Percentiles rank a stretch among this genome's conserved stretches.
Conservation (phyloP, 2,888 invertebrate genomes). For the Arenicola marina region DNA sequence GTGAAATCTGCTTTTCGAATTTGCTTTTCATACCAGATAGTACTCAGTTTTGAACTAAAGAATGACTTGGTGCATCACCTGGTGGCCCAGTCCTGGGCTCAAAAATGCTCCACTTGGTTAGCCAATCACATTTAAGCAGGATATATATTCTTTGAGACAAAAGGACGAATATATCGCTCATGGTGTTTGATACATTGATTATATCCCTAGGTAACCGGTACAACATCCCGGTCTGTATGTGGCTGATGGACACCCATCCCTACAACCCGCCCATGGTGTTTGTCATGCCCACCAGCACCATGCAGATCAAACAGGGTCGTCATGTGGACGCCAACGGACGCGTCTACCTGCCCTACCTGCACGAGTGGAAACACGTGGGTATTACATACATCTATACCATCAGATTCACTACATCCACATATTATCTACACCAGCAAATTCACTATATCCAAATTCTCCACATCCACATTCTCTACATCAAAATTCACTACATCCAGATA, state of each 20-base stretch:
- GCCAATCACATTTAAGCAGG: too few species aligned
- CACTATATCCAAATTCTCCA: neutral
- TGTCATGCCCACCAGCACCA: conserved; percentile 91
- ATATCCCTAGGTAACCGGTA: conserved; percentile 72
- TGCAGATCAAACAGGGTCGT: conserved; percentile 93
- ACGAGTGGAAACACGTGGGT: conserved; percentile 76
- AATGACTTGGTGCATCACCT: too few species aligned
- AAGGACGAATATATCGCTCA: too few species aligned
- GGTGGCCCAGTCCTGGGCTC: too few species aligned
- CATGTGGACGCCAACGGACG: conserved; percentile 95
- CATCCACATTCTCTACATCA: too few species aligned
- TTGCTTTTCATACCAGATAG: too few species aligned
- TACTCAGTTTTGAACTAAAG: too few species aligned
- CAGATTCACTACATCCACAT: neutral
- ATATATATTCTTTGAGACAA: too few species aligned
- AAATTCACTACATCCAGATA: too few species aligned
- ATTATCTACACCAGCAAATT: neutral
- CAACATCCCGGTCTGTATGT: conserved; percentile 95
- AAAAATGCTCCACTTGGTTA: too few species aligned
- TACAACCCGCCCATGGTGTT: conserved; percentile 86
- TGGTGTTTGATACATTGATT: too few species aligned
- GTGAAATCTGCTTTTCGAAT: too few species aligned
- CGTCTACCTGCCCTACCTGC: conserved; percentile 93
- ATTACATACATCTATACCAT: neutral
- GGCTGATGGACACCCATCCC: conserved; percentile 97